These are phyloP conservation scores for Cochlearius cochlearius DNA, from an alignment of 2,113 vertebrate genomes.

Conservation along the genomic window DNA sequence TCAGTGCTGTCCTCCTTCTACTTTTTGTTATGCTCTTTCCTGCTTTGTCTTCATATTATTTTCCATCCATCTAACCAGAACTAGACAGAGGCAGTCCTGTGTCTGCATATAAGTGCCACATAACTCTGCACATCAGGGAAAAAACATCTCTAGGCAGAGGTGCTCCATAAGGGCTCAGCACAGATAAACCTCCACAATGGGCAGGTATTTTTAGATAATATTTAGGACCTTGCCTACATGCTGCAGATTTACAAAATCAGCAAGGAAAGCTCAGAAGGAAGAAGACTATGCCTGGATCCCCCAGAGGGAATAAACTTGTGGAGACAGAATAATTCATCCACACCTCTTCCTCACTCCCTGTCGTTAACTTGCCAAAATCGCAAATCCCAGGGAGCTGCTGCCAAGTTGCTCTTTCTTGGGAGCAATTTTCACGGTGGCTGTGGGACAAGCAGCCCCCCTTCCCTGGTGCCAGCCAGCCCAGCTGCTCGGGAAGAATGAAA, in stretches of 20 bases:
- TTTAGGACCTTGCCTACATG: neutral
- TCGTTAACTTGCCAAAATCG: neutral
- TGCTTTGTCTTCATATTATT: neutral
- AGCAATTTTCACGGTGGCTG: neutral
- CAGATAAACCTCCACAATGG: neutral
- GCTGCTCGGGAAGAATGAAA: neutral
- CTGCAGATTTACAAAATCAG: neutral
- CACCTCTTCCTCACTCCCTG: neutral
- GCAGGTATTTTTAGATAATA: neutral
- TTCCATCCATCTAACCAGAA: neutral
- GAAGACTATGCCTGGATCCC: neutral
- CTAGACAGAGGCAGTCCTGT: neutral
- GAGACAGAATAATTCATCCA: neutral
- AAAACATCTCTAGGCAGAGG: neutral
- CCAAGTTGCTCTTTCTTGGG: constrained; percentile 9
- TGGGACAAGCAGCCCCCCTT: neutral
- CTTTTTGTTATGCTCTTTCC: neutral
- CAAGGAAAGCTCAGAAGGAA: neutral
- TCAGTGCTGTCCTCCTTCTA: neutral
- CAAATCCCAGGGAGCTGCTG: neutral
- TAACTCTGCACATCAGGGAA: neutral
- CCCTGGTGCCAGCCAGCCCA: neutral
- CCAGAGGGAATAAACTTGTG: neutral
- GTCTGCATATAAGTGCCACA: neutral
- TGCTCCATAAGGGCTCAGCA: neutral